A percentile compares a stretch with the other conserved stretches of the same genome.
Evolutionary conservation across 2,113 vertebrate genomes (phyloP).

Genomic region (Phocoena phocoena): DNA sequence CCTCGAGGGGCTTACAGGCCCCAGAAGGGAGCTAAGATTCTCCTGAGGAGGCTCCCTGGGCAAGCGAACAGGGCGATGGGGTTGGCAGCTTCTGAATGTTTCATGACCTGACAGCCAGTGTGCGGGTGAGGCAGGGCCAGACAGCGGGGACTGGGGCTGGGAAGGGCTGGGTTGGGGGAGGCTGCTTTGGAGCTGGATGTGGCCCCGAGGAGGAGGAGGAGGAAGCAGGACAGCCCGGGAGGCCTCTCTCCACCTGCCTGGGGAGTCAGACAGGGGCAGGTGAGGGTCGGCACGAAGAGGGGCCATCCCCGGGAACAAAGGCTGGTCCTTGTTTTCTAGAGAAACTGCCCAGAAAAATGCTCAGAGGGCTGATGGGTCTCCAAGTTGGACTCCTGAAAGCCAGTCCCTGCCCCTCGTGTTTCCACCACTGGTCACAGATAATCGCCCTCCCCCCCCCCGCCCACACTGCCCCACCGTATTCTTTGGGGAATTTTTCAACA

Average conservation of each 20-base stretch:
- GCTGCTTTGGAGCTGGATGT: background rate
- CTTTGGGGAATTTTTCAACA: background rate
- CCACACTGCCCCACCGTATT: accelerated
- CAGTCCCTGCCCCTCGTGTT: background rate
- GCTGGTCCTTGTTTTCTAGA: background rate
- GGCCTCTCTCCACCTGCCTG: background rate
- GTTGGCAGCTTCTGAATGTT: background rate
- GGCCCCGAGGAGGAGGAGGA: background rate
- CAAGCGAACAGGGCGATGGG: background rate
- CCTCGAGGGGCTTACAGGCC: background rate
- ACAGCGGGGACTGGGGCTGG: background rate
- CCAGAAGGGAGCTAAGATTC: background rate
- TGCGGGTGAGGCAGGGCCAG: background rate
- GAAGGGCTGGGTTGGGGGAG: background rate
- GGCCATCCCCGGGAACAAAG: accelerated
- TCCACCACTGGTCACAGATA: background rate
- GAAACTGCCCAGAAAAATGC: background rate
- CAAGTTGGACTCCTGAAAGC: background rate
- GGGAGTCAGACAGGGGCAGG: background rate
- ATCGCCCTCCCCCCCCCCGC: too few relatives aligned
- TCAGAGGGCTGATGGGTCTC: background rate
- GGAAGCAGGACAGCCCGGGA: background rate
- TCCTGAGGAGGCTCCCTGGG: background rate
- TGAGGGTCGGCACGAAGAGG: background rate
- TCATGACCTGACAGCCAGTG: background rate